These are phyloP conservation scores for Montipora foliosa DNA, from an alignment of 64 coral and sea anemone genomes.

Conservation along the genomic window DNA sequence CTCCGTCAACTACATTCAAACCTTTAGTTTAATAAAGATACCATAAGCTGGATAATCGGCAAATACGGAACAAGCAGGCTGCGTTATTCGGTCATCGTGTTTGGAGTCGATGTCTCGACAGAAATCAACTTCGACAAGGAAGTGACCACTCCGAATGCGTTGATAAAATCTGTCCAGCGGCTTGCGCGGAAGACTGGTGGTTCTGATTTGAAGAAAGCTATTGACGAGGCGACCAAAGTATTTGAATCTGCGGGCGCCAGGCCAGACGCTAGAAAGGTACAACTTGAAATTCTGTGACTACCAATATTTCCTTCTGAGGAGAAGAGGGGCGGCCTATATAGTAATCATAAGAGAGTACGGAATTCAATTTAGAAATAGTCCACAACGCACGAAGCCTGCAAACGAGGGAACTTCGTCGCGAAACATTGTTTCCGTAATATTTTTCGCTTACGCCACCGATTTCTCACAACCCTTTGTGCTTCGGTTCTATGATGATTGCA, in stretches of 20 bases:
- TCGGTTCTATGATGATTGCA: no score
- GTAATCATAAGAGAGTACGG: no score
- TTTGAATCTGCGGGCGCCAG: constrained; percentile 50
- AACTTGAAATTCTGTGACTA: background rate
- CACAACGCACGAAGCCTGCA: no score
- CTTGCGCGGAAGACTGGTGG: constrained; percentile 11
- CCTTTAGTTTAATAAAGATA: constrained; percentile 78
- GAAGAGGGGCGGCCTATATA: no score
- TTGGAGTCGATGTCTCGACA: constrained; percentile 49
- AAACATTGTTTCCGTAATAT: no score
- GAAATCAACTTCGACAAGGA: constrained; percentile 56
- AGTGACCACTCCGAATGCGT: constrained; percentile 34
- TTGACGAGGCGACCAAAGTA: constrained; percentile 38
- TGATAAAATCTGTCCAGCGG: constrained; percentile 44
- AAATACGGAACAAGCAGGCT: constrained; percentile 76
- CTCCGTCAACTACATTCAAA: constrained; percentile 44
- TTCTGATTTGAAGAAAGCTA: constrained; percentile 57
- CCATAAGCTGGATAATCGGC: constrained; percentile 66
- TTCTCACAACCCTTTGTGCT: no score
- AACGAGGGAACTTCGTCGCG: no score
- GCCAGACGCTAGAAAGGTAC: constrained; percentile 53
- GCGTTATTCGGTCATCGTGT: constrained; percentile 72
- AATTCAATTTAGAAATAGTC: no score
- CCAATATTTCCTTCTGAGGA: background rate
- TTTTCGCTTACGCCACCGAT: no score